phyloP scores from a whole-genome alignment of 1,140 invertebrate genomes.

The Anastatus disparis region DNA sequence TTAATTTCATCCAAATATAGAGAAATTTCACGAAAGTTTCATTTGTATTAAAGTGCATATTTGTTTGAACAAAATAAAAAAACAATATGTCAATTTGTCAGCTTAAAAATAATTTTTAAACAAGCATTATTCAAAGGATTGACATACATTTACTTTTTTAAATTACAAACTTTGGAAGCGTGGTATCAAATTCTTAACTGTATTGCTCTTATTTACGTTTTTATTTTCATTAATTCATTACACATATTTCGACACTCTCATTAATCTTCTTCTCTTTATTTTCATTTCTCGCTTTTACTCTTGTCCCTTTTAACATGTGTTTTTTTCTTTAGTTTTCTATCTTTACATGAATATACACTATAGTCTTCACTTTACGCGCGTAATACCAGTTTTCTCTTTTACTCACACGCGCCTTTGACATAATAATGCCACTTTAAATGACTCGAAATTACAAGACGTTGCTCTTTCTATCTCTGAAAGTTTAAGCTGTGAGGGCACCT shows the following conservation, averaged over 20 bases:
- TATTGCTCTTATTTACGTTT: background rate
- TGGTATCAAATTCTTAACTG: background rate
- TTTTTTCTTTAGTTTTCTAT: too few species aligned
- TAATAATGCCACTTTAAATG: conserved; percentile 28
- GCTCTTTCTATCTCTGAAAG: conserved; percentile 12
- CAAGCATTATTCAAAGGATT: too few species aligned
- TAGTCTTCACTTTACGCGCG: too few species aligned
- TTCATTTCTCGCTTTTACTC: background rate
- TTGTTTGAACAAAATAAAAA: background rate
- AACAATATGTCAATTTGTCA: background rate
- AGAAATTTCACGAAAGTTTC: too few species aligned
- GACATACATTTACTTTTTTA: too few species aligned
- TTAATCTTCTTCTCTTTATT: background rate
- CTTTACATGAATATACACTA: too few species aligned
- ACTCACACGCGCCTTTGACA: conserved; percentile 24
- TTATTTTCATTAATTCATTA: background rate
- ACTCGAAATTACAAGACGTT: conserved; percentile 20
- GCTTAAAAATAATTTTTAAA: too few species aligned
- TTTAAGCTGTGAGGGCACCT: too few species aligned
- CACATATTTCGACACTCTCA: background rate
- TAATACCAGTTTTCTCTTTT: conserved; percentile 42
- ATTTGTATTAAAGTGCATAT: too few species aligned
- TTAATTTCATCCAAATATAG: too few species aligned
- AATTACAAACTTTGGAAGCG: too few species aligned
- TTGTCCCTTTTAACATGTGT: too few species aligned